These are phyloP conservation scores for Orthosia gracilis DNA, from an alignment of 2,888 invertebrate genomes.

Conservation along the genomic window DNA sequence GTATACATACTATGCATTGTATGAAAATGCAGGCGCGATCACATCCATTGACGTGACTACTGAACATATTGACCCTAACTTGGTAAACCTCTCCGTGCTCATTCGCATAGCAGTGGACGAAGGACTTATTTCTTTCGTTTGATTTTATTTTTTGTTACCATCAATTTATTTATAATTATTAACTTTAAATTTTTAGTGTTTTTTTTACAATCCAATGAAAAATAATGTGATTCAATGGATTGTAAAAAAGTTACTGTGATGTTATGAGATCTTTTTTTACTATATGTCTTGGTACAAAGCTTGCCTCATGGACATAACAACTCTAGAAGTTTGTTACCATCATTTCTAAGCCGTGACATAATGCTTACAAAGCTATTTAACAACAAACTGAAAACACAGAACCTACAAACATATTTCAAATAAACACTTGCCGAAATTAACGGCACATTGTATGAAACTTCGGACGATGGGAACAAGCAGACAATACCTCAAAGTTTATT, in stretches of 20 bases:
- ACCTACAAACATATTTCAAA: slow-evolving; percentile 42
- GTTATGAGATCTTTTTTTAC: too few species aligned
- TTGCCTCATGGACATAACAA: too few species aligned
- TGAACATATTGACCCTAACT: background rate
- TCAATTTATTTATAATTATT: too few species aligned
- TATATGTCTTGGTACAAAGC: too few species aligned
- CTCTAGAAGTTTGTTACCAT: too few species aligned
- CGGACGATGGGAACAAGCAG: slow-evolving; percentile 38
- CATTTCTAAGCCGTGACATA: too few species aligned
- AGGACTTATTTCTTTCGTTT: too few species aligned
- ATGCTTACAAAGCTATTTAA: background rate
- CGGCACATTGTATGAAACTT: slow-evolving; percentile 59
- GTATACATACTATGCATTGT: background rate
- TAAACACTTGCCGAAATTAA: slow-evolving; percentile 62
- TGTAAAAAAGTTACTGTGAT: background rate
- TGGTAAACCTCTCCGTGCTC: background rate
- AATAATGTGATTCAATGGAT: background rate
- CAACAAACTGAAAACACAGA: background rate
- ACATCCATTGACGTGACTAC: background rate
- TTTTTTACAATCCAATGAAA: too few species aligned
- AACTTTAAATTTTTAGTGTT: too few species aligned
- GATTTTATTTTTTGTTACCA: too few species aligned
- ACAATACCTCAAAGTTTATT: slow-evolving; percentile 67
- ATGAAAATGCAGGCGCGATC: background rate
- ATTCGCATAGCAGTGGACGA: background rate